A percentile compares a stretch with the other conserved stretches of the same genome.
Conservation (phyloP, 2,797 vertebrate species). For the Macropus fuliginosus region DNA sequence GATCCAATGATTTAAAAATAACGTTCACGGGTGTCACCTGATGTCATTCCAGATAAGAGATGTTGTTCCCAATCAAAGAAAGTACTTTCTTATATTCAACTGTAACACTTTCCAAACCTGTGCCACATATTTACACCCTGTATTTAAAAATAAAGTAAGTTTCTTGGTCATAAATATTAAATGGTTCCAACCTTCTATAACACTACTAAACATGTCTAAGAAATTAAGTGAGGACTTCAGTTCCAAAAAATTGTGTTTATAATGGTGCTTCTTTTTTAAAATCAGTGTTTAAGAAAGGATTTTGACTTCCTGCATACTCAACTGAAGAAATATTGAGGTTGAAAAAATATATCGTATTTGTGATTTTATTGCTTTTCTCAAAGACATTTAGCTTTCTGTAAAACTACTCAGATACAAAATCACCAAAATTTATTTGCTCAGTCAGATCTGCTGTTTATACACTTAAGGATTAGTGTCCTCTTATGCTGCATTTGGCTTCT, state of each 20-base stretch:
- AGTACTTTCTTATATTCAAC: slow-evolving; percentile 66
- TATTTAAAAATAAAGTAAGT: slow-evolving; percentile 73
- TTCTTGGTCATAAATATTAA: slow-evolving; percentile 72
- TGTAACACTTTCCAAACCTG: slow-evolving; percentile 56
- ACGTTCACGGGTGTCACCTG: slow-evolving; percentile 65
- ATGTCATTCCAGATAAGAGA: slow-evolving; percentile 73
- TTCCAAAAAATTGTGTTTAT: neutral
- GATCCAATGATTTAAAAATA: slow-evolving; percentile 77
- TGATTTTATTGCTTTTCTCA: slow-evolving; percentile 28
- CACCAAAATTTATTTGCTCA: slow-evolving; percentile 35
- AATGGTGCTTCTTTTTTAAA: neutral
- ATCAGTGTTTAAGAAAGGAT: slow-evolving; percentile 44
- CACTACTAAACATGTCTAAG: slow-evolving; percentile 56
- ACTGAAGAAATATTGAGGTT: slow-evolving; percentile 8
- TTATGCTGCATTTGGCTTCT: neutral
- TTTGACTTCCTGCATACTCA: slow-evolving; percentile 2
- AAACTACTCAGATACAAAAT: neutral
- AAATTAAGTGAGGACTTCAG: slow-evolving; percentile 20
- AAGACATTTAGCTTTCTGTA: neutral
- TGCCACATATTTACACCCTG: slow-evolving; percentile 71
- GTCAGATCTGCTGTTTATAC: slow-evolving; percentile 9
- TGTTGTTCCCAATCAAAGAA: slow-evolving; percentile 62
- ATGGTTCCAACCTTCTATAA: slow-evolving; percentile 62
- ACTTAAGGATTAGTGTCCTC: neutral
- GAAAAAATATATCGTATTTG: slow-evolving; percentile 2